A percentile compares a stretch with the other conserved stretches of the same genome.
Conservation (phyloP, 2,797 vertebrate species). For the Catharus ustulatus region DNA sequence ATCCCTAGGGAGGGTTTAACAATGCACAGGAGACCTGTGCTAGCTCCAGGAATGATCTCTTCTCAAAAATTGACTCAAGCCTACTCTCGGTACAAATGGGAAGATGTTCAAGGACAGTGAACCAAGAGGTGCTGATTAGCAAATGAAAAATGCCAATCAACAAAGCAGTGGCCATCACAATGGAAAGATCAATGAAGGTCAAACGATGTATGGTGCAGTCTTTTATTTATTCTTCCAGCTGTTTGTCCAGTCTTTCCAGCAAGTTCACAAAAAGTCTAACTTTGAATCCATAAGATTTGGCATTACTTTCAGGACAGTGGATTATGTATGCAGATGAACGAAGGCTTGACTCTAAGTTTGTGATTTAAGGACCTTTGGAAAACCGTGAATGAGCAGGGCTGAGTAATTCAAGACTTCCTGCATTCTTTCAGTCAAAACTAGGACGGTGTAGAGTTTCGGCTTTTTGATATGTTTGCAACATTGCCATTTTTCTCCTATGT, state of each 20-base stretch:
- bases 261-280: neutral
- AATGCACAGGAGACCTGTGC: accelerated
- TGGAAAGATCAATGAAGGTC: neutral
- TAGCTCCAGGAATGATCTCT: neutral
- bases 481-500: neutral
- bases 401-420: neutral
- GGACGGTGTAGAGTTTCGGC: neutral
- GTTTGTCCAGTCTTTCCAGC: slow-evolving; percentile 11
- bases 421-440: neutral
- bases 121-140: neutral
- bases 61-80: neutral
- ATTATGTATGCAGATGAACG: neutral
- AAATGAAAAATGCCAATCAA: neutral
- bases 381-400: neutral
- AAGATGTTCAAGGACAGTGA: neutral
- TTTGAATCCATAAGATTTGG: neutral
- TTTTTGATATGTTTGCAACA: neutral
- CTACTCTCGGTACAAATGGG: neutral
- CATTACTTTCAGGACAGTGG: neutral
- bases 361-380: neutral
- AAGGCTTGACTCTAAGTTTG: neutral
- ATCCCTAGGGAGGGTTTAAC: neutral
- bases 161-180: neutral
- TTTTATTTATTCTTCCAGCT: slow-evolving; percentile 33
- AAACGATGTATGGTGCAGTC: neutral